Evolutionary conservation across 2,888 invertebrate species (phyloP).

Genomic region (Diploptera punctata): DNA sequence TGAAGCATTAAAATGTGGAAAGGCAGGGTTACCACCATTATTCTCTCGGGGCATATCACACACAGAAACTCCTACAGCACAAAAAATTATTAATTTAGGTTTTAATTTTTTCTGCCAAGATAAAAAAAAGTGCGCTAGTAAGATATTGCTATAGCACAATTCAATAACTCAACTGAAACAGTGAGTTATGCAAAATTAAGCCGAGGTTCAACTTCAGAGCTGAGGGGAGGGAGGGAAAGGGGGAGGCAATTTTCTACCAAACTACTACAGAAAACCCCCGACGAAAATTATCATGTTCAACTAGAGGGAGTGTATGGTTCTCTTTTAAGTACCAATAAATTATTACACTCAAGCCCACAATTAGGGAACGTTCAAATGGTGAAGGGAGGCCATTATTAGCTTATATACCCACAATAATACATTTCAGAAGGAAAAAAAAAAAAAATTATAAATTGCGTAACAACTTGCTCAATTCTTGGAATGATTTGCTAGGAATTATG

Average conservation of each 20-base stretch:
- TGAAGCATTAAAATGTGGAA: conserved; percentile 9
- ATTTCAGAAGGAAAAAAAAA: conserved; percentile 35
- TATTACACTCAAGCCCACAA: conserved; percentile 34
- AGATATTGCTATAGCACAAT: conserved; percentile 40
- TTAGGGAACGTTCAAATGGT: conserved; percentile 24
- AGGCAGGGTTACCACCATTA: neutral
- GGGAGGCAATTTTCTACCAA: conserved; percentile 14
- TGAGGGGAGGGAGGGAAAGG: conserved; percentile 20
- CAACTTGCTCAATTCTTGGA: conserved; percentile 31
- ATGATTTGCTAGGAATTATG: conserved; percentile 40
- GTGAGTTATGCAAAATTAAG: conserved; percentile 30
- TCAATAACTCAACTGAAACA: conserved; percentile 30
- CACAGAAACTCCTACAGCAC: conserved; percentile 36
- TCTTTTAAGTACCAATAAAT: conserved; percentile 40
- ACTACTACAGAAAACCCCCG: conserved; percentile 14
- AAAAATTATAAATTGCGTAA: conserved; percentile 17
- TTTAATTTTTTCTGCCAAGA: neutral
- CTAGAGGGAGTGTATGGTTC: conserved; percentile 22
- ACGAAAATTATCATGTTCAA: conserved; percentile 18
- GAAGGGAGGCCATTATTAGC: conserved; percentile 32
- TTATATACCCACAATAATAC: conserved; percentile 36
- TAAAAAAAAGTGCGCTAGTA: neutral
- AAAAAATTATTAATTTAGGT: conserved; percentile 18
- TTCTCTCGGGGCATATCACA: conserved; percentile 34
- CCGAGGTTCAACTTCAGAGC: conserved; percentile 30